Base-by-base conservation (phyloP, 2,888 invertebrate species). In the Trypoxylon attenuatum region DNA sequence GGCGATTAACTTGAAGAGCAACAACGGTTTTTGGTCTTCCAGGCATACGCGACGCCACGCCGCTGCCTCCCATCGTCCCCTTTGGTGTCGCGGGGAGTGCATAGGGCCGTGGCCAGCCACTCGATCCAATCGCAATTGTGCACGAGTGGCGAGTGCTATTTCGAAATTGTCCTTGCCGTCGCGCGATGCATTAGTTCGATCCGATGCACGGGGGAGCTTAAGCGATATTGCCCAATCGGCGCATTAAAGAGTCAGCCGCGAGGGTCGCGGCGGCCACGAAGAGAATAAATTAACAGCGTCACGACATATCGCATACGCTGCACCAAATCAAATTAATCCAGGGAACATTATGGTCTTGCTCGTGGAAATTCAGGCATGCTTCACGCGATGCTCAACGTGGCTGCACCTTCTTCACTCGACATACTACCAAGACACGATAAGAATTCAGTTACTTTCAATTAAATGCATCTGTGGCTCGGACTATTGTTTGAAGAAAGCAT, bases 41-140 rank as follows among this genome's bases (percentile, higher is more conserved):
- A 33, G n/a, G 33, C 33, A 33, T 33, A 49, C 15, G 42, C 25
- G 29, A 33, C 39, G 23, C 33, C 62, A 23, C 22, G 42, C 15
- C 29, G 8, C 45, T n/a, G n/a, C n/a, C n/a, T n/a, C n/a, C n/a
- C n/a, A 47, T 42, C 60, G 52, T 52, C 67, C 51, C 66, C 52
- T 47, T 59, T 52, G 21, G 64, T 46, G 19, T n/a, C 16, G 19
- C 16, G 42, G 43, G 66, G 22, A 56, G 52, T 33, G 42, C 66
- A 22, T 29, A 73, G 67, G 61, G 69, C 71, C 67, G 55, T 69
- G 65, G 67, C 51, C 61, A 58, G 49, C 68, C 71, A 73, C 71
- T 76, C 71, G 65, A 73, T 70, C 71, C 80, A 73, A 78, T 79
- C 79, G 79, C 76, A 73, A 67, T 71, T 59, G 69, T 58, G 64